These are phyloP conservation scores for Pomacea canaliculata DNA, from an alignment of 2,888 invertebrate species.

Conservation along the genomic window DNA sequence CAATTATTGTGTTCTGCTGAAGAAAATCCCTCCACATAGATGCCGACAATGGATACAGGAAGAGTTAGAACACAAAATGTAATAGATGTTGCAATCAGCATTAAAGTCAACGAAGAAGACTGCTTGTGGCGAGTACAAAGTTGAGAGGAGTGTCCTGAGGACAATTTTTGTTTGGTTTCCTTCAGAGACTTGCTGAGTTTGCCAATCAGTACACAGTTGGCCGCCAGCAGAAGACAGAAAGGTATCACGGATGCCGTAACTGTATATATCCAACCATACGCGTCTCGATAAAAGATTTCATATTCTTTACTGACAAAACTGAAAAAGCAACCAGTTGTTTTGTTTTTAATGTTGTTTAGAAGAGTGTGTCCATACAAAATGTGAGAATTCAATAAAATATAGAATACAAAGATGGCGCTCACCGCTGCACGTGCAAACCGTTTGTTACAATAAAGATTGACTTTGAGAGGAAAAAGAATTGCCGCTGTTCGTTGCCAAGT, in stretches of 20 bases:
- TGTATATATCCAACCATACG: slow-evolving; percentile 7
- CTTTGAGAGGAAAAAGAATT: slow-evolving; percentile 22
- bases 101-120: slow-evolving; percentile 6
- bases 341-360: neutral
- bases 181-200: slow-evolving; percentile 1
- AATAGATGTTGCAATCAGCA: slow-evolving; percentile 7
- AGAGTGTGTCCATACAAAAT: slow-evolving; percentile 8
- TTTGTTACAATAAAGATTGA: neutral
- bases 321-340: neutral
- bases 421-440: neutral
- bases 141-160: neutral
- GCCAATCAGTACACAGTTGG: slow-evolving; percentile 11
- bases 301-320: slow-evolving; percentile 6
- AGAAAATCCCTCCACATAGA: neutral
- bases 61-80: slow-evolving; percentile 6
- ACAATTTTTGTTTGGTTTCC: neutral
- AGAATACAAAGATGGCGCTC: neutral
- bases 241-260: neutral
- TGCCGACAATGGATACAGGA: neutral
- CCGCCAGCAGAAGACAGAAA: neutral
- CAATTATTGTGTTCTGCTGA: neutral
- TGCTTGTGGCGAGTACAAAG: neutral
- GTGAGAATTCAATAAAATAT: slow-evolving; percentile 2
- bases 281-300: neutral
- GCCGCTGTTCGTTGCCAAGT: slow-evolving; percentile 24